Conservation (phyloP, 2,113 vertebrate species). For the Globicephala melas region DNA sequence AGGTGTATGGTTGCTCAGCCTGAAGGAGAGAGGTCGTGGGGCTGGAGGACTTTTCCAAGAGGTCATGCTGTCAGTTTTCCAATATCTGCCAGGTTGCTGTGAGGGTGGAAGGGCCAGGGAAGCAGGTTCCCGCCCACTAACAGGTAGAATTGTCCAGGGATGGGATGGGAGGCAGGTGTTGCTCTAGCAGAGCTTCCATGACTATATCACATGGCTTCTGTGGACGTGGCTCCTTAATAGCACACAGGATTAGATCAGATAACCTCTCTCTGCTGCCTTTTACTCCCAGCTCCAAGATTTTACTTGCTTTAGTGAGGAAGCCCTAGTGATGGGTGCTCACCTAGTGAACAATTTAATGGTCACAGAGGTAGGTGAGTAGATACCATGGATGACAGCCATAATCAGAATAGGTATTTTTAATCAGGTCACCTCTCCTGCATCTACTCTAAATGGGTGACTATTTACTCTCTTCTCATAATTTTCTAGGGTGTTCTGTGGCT, state of each 20-base stretch:
- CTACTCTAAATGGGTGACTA: not conserved
- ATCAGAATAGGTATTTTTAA: not conserved
- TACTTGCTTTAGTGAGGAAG: not conserved
- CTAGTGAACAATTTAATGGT: rapidly evolving
- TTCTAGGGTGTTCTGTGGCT: not conserved
- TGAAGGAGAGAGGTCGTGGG: rapidly evolving
- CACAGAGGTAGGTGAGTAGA: not conserved
- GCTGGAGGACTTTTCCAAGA: not conserved
- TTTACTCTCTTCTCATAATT: not conserved
- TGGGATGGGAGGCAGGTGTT: not conserved
- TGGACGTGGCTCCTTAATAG: not conserved
- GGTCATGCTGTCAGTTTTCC: not conserved
- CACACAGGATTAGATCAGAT: not conserved
- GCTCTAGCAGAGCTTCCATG: not conserved
- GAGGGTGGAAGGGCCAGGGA: not conserved
- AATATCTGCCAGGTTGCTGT: not conserved
- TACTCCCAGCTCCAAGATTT: too few species aligned
- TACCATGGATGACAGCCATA: rapidly evolving
- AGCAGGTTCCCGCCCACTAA: not conserved
- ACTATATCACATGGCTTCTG: too few species aligned
- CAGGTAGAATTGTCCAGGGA: not conserved
- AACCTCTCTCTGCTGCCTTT: not conserved
- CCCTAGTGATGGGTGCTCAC: not conserved
- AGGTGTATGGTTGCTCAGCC: not conserved
- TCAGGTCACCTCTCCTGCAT: not conserved